These are phyloP conservation scores for Gibbula magus DNA, from an alignment of 2,888 invertebrate species.

Conservation along the genomic window DNA sequence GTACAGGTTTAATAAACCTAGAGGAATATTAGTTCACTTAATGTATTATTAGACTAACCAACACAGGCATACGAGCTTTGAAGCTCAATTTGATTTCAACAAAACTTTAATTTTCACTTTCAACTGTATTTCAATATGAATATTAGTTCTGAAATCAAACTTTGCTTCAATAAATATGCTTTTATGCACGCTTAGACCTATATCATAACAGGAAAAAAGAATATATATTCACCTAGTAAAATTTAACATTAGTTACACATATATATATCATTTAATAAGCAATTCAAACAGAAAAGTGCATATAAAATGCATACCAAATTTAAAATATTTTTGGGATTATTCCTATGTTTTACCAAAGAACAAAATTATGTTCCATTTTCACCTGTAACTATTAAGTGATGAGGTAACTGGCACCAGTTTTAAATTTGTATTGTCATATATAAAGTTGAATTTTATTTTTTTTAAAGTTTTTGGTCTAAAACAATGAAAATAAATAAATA, in stretches of 20 bases:
- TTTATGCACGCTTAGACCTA: neutral
- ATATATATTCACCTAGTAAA: neutral
- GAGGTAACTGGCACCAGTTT: too few species aligned
- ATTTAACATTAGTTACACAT: neutral
- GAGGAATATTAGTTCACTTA: neutral
- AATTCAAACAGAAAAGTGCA: neutral
- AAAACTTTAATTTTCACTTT: neutral
- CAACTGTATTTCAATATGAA: neutral
- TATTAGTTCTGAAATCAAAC: too few species aligned
- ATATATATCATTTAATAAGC: neutral
- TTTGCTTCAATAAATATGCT: neutral
- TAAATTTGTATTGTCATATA: too few species aligned
- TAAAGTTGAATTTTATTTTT: too few species aligned
- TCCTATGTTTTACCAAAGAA: neutral
- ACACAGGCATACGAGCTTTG: neutral
- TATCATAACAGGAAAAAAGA: neutral
- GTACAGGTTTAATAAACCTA: neutral
- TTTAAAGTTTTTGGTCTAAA: too few species aligned
- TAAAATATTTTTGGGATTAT: too few species aligned
- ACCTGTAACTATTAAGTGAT: too few species aligned
- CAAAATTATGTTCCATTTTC: too few species aligned
- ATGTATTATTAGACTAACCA: neutral
- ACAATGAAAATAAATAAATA: too few species aligned
- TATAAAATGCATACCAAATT: neutral
- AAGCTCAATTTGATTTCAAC: neutral